phyloP scores from a whole-genome alignment of 2,888 invertebrate species.

The Dryomyza anilis region DNA sequence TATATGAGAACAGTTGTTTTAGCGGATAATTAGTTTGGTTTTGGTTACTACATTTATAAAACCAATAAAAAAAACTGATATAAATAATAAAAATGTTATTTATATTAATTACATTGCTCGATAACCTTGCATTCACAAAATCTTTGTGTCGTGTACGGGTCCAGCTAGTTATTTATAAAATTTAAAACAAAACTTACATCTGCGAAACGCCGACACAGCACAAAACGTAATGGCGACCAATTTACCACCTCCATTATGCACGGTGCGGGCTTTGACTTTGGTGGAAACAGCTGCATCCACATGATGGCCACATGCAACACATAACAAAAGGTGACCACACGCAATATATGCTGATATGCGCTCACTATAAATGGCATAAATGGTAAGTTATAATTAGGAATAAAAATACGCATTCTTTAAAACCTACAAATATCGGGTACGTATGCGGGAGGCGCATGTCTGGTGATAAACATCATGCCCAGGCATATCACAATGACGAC shows the following conservation, averaged over 20 bases:
- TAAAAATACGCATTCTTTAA: neutral
- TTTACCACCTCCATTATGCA: slow-evolving; percentile 45
- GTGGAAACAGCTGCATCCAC: slow-evolving; percentile 56
- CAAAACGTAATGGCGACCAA: slow-evolving; percentile 42
- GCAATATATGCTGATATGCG: slow-evolving; percentile 49
- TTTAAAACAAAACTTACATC: slow-evolving; percentile 45
- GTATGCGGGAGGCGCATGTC: slow-evolving; percentile 52
- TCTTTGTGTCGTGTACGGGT: no score
- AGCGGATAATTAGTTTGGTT: no score
- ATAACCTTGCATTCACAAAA: no score
- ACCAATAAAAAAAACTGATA: neutral
- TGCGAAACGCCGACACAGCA: slow-evolving; percentile 46
- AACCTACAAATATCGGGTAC: slow-evolving; percentile 52
- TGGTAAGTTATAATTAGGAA: no score
- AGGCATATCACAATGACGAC: slow-evolving; percentile 46
- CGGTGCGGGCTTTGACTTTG: slow-evolving; percentile 42
- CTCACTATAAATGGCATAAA: no score
- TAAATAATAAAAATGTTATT: neutral
- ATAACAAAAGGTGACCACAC: slow-evolving; percentile 47
- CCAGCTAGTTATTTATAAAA: no score
- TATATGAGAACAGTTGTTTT: no score
- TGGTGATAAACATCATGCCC: slow-evolving; percentile 52
- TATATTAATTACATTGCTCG: neutral
- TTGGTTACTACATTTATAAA: no score
- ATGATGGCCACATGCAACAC: slow-evolving; percentile 49